Evolutionary conservation across 2,797 vertebrate species (phyloP).

Genomic region (Strix occidentalis): DNA sequence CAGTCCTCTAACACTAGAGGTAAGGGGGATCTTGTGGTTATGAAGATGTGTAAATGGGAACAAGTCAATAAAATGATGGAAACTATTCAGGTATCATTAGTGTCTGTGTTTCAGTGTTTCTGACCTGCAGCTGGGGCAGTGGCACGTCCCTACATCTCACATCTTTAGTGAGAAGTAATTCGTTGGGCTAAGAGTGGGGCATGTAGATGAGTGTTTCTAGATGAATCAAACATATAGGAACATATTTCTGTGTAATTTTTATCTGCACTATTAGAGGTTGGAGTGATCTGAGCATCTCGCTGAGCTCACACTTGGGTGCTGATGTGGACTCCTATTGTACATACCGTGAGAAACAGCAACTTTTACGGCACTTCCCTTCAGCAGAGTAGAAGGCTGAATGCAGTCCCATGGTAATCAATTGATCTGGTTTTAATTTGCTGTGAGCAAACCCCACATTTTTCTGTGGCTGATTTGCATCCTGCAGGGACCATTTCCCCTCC

Average conservation of each 20-base stretch:
- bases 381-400: not conserved
- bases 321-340: not conserved
- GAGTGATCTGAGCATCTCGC: not conserved
- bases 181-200: rapidly evolving
- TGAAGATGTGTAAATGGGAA: not conserved
- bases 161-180: not conserved
- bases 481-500: not conserved
- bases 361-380: not conserved
- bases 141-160: not conserved
- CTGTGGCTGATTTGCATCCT: constrained; percentile 16
- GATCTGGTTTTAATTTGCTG: constrained; percentile 49
- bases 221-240: not conserved
- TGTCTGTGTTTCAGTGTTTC: not conserved
- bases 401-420: not conserved
- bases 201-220: not conserved
- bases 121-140: not conserved
- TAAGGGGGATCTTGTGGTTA: not conserved
- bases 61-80: not conserved
- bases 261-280: not conserved
- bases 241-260: not conserved
- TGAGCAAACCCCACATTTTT: constrained; percentile 13
- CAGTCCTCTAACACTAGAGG: not conserved
- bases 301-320: not conserved
- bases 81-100: not conserved
- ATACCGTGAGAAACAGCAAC: not conserved